A percentile compares a stretch with the other conserved stretches of the same genome.
Conservation (phyloP, 2,888 invertebrate genomes). For the Protophormia terraenovae region DNA sequence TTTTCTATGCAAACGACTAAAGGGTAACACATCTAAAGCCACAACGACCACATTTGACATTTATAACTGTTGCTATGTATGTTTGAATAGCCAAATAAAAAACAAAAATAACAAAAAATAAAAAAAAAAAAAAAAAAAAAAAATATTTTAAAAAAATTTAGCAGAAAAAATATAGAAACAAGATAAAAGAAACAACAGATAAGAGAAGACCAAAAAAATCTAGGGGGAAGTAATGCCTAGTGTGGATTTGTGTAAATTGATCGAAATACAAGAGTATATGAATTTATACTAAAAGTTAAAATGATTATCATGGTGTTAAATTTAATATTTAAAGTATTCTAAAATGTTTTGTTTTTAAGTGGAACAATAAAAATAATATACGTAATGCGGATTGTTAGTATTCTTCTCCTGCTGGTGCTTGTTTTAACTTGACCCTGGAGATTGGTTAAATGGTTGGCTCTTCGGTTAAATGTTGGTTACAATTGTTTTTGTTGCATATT, state of each 20-base stretch:
- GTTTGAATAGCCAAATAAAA: constrained; percentile 5
- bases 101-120: too few species aligned
- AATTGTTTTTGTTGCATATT: constrained; percentile 40
- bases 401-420: constrained; percentile 20
- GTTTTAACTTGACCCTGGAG: constrained; percentile 33
- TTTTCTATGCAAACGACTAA: background rate
- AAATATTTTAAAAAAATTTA: background rate
- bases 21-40: constrained; percentile 45
- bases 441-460: too few species aligned
- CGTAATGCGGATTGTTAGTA: too few species aligned
- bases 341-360: too few species aligned
- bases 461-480: constrained; percentile 42
- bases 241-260: too few species aligned
- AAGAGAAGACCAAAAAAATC: background rate
- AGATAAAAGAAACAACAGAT: constrained; percentile 18
- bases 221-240: constrained; percentile 12
- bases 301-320: background rate
- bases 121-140: background rate
- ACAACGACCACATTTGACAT: constrained; percentile 55
- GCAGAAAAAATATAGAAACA: background rate
- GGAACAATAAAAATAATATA: too few species aligned
- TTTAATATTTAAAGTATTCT: too few species aligned
- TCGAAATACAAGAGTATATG: too few species aligned
- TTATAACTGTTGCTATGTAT: constrained; percentile 56
- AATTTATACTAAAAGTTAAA: background rate